phyloP scores from a whole-genome alignment of 2,797 vertebrate species.

The Diglossa cyanea region DNA sequence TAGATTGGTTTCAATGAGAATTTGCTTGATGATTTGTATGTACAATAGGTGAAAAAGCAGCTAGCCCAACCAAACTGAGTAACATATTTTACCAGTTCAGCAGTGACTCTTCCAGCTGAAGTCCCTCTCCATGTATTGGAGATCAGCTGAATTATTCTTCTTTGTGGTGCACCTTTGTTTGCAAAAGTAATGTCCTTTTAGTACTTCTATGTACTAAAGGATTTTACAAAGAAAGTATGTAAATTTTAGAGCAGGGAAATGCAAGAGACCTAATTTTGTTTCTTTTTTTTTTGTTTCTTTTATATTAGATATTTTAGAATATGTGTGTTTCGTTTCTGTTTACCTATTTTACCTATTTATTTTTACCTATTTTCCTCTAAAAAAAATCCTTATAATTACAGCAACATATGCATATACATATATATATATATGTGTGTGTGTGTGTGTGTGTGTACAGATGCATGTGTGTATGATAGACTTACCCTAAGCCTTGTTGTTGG shows the following conservation, averaged over 20 bases:
- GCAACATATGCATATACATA: background rate
- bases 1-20: background rate
- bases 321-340: background rate
- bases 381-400: background rate
- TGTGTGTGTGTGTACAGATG: background rate
- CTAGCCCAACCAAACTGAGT: background rate
- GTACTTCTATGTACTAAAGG: background rate
- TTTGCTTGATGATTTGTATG: background rate
- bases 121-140: background rate
- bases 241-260: background rate
- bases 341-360: background rate
- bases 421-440: background rate
- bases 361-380: background rate
- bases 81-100: background rate
- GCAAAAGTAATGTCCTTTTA: background rate
- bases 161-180: background rate
- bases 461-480: background rate
- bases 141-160: background rate
- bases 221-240: background rate
- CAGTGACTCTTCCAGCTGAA: background rate
- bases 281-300: background rate
- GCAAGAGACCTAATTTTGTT: background rate
- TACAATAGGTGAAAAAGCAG: background rate
- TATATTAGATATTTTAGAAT: background rate
- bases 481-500: background rate